These are phyloP conservation scores for Chionoecetes opilio DNA, from an alignment of 1,140 invertebrate species.

Conservation along the genomic window DNA sequence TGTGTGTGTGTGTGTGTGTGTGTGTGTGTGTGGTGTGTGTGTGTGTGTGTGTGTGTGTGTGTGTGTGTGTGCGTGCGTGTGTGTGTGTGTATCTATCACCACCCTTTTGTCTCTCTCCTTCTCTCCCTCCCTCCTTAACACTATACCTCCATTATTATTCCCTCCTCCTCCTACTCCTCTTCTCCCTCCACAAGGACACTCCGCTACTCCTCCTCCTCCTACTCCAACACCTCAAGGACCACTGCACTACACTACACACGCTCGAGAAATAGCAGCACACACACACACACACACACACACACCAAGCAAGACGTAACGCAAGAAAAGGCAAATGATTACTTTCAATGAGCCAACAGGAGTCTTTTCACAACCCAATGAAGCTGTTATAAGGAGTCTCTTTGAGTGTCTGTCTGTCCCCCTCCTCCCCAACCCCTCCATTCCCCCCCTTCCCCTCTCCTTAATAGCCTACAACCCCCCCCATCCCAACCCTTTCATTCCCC, in stretches of 20 bases:
- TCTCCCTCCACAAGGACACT: constrained; percentile 1
- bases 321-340: background rate
- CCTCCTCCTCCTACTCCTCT: constrained; percentile 1
- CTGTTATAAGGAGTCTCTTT: too few species aligned
- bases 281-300: background rate
- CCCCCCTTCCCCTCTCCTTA: too few species aligned
- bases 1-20: too few species aligned
- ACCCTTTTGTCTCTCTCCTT: background rate
- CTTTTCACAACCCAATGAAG: background rate
- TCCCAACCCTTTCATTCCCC: too few species aligned
- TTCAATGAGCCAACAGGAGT: background rate
- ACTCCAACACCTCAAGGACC: background rate
- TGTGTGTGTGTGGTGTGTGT: constrained; percentile 35
- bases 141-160: constrained; percentile 10
- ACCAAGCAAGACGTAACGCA: background rate
- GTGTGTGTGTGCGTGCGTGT: constrained; percentile 56
- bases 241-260: background rate
- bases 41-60: constrained; percentile 54
- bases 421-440: too few species aligned
- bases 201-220: background rate
- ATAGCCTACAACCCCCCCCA: too few species aligned
- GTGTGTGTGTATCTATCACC: background rate
- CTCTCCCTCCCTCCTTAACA: background rate
- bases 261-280: background rate
- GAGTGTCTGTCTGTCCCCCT: too few species aligned